These are phyloP conservation scores for Phorcus lineatus DNA, from an alignment of 2,888 invertebrate species.

Conservation along the genomic window DNA sequence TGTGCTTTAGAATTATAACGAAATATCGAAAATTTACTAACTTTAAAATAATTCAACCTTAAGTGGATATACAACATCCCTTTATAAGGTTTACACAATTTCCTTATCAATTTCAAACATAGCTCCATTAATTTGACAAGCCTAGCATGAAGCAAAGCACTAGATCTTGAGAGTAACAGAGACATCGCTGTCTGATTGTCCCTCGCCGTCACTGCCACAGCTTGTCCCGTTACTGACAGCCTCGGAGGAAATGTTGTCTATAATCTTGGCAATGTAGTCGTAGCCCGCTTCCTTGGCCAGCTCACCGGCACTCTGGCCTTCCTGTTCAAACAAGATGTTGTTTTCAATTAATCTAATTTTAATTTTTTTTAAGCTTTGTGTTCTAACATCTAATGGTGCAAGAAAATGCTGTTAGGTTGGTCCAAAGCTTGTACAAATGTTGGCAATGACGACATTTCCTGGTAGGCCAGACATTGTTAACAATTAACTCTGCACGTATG, in stretches of 20 bases:
- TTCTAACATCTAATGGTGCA: too few relatives aligned
- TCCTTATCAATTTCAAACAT: too few relatives aligned
- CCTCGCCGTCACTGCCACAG: background rate
- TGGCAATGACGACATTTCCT: too few relatives aligned
- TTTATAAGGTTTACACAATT: too few relatives aligned
- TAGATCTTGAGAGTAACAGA: background rate
- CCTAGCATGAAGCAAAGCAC: background rate
- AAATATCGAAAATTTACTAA: too few relatives aligned
- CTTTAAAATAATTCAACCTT: background rate
- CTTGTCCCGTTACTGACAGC: background rate
- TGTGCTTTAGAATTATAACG: too few relatives aligned
- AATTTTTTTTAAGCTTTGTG: too few relatives aligned
- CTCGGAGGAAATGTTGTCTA: slow-evolving; percentile 44
- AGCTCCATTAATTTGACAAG: too few relatives aligned
- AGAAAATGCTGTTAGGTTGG: too few relatives aligned
- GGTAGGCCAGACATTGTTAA: too few relatives aligned
- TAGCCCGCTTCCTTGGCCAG: slow-evolving; percentile 73
- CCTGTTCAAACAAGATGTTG: slow-evolving; percentile 52
- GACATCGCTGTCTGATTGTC: background rate
- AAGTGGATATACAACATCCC: background rate
- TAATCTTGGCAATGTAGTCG: slow-evolving; percentile 66
- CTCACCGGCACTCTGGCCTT: slow-evolving; percentile 71
- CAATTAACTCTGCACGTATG: too few relatives aligned
- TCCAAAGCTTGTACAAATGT: too few relatives aligned
- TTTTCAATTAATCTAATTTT: background rate